Evolutionary conservation across 2,888 invertebrate genomes (phyloP).

Genomic region (Argyra leucocephala): DNA sequence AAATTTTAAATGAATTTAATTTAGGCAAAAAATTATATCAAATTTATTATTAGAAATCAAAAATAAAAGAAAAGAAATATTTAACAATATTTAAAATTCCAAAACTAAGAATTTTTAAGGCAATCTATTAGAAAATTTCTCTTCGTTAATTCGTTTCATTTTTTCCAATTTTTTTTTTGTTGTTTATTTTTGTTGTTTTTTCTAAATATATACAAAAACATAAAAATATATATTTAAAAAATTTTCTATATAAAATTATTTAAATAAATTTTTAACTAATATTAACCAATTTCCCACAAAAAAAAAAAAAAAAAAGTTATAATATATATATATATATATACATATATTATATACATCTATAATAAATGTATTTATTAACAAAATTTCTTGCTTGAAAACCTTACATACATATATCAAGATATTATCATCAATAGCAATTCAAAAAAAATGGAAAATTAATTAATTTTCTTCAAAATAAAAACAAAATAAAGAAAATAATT

Average conservation of each 20-base stretch:
- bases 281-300: not conserved
- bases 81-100: no score
- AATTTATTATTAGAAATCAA: no score
- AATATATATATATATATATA: not conserved
- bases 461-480: not conserved
- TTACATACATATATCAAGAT: not conserved
- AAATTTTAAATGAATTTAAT: no score
- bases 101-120: no score
- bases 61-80: no score
- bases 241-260: not conserved
- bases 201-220: no score
- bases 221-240: not conserved
- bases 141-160: no score
- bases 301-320: not conserved
- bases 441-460: no score
- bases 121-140: no score
- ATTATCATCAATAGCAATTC: not conserved
- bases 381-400: conserved; percentile 1
- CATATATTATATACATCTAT: not conserved
- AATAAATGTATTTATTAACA: not conserved
- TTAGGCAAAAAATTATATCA: no score
- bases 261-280: not conserved
- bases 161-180: no score
- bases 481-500: not conserved
- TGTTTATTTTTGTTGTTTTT: no score